These are phyloP conservation scores for Bathybates hornii DNA, from an alignment of 2,113 vertebrate species.

Conservation along the genomic window DNA sequence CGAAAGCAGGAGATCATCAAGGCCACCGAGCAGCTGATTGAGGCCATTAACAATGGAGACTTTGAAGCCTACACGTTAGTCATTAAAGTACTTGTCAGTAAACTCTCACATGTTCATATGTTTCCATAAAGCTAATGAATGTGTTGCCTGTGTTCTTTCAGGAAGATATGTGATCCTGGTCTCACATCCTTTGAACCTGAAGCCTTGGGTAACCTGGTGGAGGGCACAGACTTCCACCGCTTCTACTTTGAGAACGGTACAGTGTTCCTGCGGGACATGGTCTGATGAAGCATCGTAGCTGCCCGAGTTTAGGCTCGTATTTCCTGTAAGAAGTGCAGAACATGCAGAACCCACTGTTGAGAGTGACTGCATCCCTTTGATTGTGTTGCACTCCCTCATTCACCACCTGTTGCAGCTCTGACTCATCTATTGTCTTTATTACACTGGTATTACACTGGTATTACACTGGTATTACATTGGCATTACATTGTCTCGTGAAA, in stretches of 20 bases:
- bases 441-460: fast-evolving
- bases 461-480: fast-evolving
- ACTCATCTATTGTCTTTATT: not conserved
- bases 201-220: constrained; percentile 94
- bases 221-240: constrained; percentile 96
- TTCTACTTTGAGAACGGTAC: constrained; percentile 98
- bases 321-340: not conserved
- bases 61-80: constrained; percentile 98
- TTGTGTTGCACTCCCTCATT: not conserved
- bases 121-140: not conserved
- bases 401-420: not conserved
- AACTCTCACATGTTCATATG: not conserved
- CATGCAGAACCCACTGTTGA: not conserved
- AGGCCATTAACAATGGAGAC: constrained; percentile 98
- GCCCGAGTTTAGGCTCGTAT: not conserved
- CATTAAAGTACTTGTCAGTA: not conserved
- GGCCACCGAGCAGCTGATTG: constrained; percentile 95
- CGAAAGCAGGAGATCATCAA: constrained; percentile 99
- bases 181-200: constrained; percentile 96
- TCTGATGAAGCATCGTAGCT: not conserved
- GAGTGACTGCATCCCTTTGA: not conserved
- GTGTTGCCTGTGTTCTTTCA: constrained; percentile 30
- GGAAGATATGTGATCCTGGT: constrained; percentile 96
- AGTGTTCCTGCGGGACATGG: not conserved
- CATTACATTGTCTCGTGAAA: fast-evolving